These are phyloP conservation scores for Saguinus imperator DNA, from an alignment of 2,113 vertebrate genomes.

Conservation along the genomic window DNA sequence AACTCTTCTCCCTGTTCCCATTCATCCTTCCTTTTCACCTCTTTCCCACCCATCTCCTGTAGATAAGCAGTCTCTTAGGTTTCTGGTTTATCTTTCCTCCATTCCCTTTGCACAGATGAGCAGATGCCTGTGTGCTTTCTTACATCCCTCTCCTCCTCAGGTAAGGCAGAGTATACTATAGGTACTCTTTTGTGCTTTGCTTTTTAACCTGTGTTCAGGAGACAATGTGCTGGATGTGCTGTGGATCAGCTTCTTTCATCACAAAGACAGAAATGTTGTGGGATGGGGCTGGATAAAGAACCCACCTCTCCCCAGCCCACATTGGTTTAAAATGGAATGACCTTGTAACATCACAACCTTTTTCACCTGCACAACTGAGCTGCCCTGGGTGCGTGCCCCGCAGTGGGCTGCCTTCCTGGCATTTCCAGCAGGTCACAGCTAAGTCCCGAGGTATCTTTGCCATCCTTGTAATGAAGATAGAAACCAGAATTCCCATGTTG, in stretches of 20 bases:
- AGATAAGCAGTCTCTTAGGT: not conserved
- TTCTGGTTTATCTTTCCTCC: not conserved
- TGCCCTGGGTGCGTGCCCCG: not conserved
- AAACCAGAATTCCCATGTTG: not conserved
- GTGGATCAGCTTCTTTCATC: not conserved
- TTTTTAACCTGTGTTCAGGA: not conserved
- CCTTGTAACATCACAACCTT: fast-evolving
- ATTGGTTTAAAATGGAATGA: not conserved
- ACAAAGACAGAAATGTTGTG: not conserved
- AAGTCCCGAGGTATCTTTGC: too few relatives aligned
- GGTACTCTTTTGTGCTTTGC: not conserved
- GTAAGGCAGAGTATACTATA: not conserved
- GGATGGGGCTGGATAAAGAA: not conserved
- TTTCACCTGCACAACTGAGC: not conserved
- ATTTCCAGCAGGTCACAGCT: not conserved
- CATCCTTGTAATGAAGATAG: not conserved
- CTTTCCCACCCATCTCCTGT: not conserved
- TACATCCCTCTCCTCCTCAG: not conserved
- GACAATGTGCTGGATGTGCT: too few relatives aligned
- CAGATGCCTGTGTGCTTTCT: not conserved
- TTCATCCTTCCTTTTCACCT: not conserved
- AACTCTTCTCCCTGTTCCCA: not conserved
- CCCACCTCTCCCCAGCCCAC: not conserved
- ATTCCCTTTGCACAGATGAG: not conserved
- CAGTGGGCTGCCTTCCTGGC: too few relatives aligned